These are phyloP conservation scores for Zhuqinia jingwanae DNA, from an alignment of 2,888 invertebrate genomes.

Conservation along the genomic window DNA sequence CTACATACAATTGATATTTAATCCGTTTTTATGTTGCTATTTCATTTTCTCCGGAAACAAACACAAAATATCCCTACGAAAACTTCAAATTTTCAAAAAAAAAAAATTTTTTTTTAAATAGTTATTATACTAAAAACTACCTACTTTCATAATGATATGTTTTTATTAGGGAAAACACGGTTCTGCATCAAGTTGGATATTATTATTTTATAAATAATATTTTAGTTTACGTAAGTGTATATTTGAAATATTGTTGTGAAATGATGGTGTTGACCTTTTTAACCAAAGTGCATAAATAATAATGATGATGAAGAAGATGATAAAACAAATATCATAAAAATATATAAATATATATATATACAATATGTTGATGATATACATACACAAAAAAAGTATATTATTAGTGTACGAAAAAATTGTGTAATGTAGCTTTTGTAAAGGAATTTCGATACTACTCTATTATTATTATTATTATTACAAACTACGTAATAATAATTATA, in stretches of 20 bases:
- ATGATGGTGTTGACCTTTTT: constrained; percentile 28
- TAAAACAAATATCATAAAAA: background rate
- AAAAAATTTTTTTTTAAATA: too few relatives aligned
- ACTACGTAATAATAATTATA: background rate
- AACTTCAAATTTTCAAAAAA: too few relatives aligned
- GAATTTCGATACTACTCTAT: constrained; percentile 39
- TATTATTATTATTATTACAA: too few relatives aligned
- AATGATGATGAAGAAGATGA: too few relatives aligned
- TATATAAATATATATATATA: background rate
- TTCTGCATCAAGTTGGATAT: too few relatives aligned
- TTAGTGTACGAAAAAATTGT: background rate
- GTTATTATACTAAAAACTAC: too few relatives aligned
- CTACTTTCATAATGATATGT: too few relatives aligned
- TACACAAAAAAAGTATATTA: background rate
- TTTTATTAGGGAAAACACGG: too few relatives aligned
- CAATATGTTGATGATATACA: background rate
- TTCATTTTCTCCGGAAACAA: too few relatives aligned
- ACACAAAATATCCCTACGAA: too few relatives aligned
- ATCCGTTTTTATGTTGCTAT: too few relatives aligned
- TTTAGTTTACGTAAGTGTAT: background rate
- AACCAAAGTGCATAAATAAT: constrained; percentile 36
- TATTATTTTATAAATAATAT: background rate
- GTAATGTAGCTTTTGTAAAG: constrained; percentile 39
- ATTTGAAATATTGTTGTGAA: constrained; percentile 23
- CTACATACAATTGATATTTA: too few relatives aligned